These are phyloP conservation scores for Hippoglossus hippoglossus DNA, from an alignment of 2,797 vertebrate genomes.

Conservation along the genomic window DNA sequence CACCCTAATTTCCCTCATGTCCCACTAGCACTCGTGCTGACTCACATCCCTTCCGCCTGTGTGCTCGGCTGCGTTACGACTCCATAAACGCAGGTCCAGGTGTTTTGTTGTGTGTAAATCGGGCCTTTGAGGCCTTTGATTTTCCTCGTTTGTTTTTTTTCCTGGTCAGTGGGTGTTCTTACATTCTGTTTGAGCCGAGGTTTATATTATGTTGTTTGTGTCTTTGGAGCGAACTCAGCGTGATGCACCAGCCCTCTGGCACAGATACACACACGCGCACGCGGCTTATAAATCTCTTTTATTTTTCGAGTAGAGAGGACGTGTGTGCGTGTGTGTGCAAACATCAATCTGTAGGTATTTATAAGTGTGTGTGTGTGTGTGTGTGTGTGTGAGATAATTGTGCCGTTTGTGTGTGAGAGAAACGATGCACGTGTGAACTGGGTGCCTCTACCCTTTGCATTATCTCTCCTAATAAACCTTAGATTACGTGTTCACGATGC, in stretches of 20 bases:
- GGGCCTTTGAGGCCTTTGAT: conserved; percentile 35
- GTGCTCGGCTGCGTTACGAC: conserved; percentile 22
- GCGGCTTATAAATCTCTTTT: conserved; percentile 24
- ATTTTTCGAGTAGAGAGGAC: conserved; percentile 4
- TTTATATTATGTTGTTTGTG: conserved; percentile 65
- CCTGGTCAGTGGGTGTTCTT: conserved; percentile 41
- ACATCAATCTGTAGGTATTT: neutral
- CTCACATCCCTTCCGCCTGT: conserved; percentile 7
- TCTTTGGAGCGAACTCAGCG: conserved; percentile 63
- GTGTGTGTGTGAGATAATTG: neutral
- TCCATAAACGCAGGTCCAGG: conserved; percentile 34
- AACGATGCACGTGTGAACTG: neutral
- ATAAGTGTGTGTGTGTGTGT: neutral
- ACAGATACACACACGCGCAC: conserved; percentile 35
- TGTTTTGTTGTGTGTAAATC: conserved; percentile 47
- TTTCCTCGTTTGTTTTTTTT: conserved; percentile 39
- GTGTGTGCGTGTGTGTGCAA: neutral
- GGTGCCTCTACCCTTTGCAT: neutral
- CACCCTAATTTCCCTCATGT: neutral
- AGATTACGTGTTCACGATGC: conserved; percentile 20
- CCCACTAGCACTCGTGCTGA: neutral
- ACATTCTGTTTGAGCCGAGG: conserved; percentile 50
- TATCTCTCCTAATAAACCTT: conserved; percentile 33
- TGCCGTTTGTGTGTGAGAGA: conserved; percentile 6
- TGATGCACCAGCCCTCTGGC: conserved; percentile 55